Percentiles rank a stretch among this genome's conserved stretches.
These are phyloP conservation scores for Callyntrura sp. DNA, from an alignment of 2,888 invertebrate species.

Conservation along the genomic window DNA sequence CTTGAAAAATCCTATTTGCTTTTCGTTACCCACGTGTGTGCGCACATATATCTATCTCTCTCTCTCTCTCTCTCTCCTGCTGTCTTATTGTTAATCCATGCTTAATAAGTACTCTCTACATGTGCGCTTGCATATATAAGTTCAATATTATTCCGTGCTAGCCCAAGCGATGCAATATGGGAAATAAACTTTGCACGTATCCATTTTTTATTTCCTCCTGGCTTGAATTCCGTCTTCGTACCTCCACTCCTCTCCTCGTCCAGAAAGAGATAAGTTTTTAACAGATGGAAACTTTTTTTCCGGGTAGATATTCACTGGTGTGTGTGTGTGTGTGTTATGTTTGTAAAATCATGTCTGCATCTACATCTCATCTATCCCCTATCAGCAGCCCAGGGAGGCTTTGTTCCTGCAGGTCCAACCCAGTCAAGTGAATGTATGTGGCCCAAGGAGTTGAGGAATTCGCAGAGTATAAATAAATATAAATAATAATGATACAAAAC, in stretches of 20 bases:
- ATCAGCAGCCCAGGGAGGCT: not conserved
- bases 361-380: conserved; percentile 11
- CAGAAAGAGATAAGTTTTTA: conserved; percentile 62
- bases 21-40: conserved; percentile 30
- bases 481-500: conserved; percentile 34
- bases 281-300: conserved; percentile 61
- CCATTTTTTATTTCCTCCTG: conserved; percentile 26
- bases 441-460: not conserved
- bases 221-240: conserved; percentile 2
- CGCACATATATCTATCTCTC: not conserved
- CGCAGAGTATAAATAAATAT: conserved; percentile 2
- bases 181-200: conserved; percentile 55
- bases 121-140: not conserved
- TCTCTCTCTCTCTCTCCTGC: too few species aligned
- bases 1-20: conserved; percentile 38
- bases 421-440: not conserved
- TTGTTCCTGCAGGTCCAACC: not conserved
- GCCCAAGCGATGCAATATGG: not conserved
- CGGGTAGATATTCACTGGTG: conserved; percentile 45
- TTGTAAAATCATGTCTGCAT: conserved; percentile 50
- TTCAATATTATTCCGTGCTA: conserved; percentile 30
- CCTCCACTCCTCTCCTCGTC: conserved; percentile 4
- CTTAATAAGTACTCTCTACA: conserved; percentile 17
- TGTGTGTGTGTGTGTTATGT: conserved; percentile 33
- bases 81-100: conserved; percentile 22